Percentiles rank a stretch among this genome's conserved stretches.
Conservation (phyloP, 2,888 invertebrate species). For the Bombylius major region DNA sequence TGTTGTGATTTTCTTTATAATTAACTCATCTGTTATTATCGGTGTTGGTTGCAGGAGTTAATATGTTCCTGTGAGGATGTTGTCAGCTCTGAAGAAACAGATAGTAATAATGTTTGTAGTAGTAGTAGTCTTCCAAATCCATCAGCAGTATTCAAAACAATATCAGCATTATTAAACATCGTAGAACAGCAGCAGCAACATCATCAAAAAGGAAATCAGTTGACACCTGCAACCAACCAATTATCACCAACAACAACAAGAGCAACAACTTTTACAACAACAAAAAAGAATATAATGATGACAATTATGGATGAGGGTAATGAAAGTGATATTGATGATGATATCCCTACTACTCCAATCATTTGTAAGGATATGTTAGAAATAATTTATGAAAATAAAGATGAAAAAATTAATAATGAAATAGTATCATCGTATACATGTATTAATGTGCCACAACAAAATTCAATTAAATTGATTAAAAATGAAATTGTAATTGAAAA, state of each 20-base stretch:
- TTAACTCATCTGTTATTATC: slow-evolving; percentile 34
- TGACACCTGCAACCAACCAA: slow-evolving; percentile 25
- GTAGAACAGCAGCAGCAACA: slow-evolving; percentile 40
- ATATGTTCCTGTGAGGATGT: slow-evolving; percentile 51
- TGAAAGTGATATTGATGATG: not conserved
- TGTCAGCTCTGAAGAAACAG: slow-evolving; percentile 32
- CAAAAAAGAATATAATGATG: not conserved
- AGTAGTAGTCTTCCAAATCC: slow-evolving; percentile 29
- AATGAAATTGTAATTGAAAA: not conserved
- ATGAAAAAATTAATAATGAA: not conserved
- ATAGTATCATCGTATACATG: not conserved
- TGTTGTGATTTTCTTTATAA: not conserved
- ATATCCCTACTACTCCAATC: not conserved
- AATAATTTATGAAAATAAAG: not conserved
- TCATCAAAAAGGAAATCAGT: slow-evolving; percentile 37
- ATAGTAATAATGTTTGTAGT: slow-evolving; percentile 26
- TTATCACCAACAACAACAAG: slow-evolving; percentile 9
- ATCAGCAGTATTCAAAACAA: slow-evolving; percentile 30
- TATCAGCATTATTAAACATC: slow-evolving; percentile 29
- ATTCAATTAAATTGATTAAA: not conserved
- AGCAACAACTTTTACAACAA: slow-evolving; percentile 6
- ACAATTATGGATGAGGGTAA: slow-evolving; percentile 8
- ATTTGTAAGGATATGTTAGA: not conserved
- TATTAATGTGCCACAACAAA: not conserved
- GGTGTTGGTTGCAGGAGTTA: slow-evolving; percentile 52